Conservation (phyloP, 2,888 invertebrate species). For the Trichacis sp. region DNA sequence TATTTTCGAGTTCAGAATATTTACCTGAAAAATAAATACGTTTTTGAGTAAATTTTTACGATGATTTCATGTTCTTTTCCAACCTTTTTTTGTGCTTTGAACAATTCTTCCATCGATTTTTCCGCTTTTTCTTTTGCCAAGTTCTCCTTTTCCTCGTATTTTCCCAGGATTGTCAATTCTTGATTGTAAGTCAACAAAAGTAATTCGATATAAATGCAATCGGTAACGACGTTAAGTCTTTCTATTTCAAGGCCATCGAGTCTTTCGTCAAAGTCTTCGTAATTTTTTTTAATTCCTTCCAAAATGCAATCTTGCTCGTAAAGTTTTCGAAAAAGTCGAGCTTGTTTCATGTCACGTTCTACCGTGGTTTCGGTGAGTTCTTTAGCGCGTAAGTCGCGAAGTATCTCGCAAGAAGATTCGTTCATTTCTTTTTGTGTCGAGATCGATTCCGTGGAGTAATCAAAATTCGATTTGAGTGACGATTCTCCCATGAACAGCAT, state of each 20-base stretch:
- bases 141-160: conserved; percentile 80
- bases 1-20: conserved; percentile 60
- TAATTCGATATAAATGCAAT: conserved; percentile 74
- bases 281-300: conserved; percentile 72
- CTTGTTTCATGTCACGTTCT: conserved; percentile 73
- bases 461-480: neutral
- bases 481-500: conserved; percentile 11
- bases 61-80: no score
- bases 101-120: conserved; percentile 71
- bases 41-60: no score
- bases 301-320: conserved; percentile 78
- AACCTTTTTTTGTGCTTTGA: conserved; percentile 44
- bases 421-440: conserved; percentile 25
- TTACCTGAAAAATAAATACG: conserved; percentile 51
- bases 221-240: conserved; percentile 74
- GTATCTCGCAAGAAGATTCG: conserved; percentile 44
- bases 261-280: conserved; percentile 77
- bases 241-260: conserved; percentile 72
- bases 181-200: conserved; percentile 78
- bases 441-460: conserved; percentile 2
- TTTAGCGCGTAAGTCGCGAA: conserved; percentile 55
- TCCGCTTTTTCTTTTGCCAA: conserved; percentile 74
- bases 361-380: conserved; percentile 69
- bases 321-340: conserved; percentile 71
- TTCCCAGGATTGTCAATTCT: conserved; percentile 80